These are phyloP conservation scores for Ephialtes manifestator DNA, from an alignment of 2,888 invertebrate species.

Conservation along the genomic window DNA sequence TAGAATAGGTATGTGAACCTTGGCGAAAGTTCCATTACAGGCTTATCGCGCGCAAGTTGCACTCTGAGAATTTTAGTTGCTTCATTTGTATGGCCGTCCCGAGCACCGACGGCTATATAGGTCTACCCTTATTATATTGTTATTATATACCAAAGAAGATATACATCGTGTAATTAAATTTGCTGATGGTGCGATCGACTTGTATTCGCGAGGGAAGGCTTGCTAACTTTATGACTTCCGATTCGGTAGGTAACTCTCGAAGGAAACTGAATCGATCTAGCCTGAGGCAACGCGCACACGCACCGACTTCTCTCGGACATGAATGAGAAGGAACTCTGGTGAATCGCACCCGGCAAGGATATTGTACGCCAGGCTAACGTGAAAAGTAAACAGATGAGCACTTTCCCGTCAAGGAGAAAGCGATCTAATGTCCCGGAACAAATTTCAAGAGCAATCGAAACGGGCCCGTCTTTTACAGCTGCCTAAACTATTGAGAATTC, in stretches of 20 bases:
- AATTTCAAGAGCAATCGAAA: neutral
- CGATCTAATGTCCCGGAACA: neutral
- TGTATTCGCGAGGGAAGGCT: neutral
- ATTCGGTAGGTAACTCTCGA: constrained; percentile 2
- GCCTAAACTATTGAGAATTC: neutral
- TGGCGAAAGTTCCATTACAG: neutral
- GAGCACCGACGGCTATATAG: neutral
- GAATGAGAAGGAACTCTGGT: neutral
- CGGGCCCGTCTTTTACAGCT: neutral
- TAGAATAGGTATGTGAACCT: neutral
- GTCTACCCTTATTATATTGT: neutral
- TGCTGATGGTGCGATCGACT: neutral
- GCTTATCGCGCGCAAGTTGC: constrained; percentile 2
- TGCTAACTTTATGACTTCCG: neutral
- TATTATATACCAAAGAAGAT: constrained; percentile 14
- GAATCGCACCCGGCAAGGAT: neutral
- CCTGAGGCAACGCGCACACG: neutral
- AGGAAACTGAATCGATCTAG: constrained; percentile 2
- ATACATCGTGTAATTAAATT: constrained; percentile 8
- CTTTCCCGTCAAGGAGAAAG: neutral
- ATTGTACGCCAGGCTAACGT: neutral
- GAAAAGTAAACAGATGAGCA: neutral
- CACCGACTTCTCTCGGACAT: neutral
- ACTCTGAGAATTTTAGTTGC: constrained; percentile 12
- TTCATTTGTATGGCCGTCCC: neutral